Conservation (phyloP, 1,140 invertebrate species). For the Cyrtorhinus lividipennis region DNA sequence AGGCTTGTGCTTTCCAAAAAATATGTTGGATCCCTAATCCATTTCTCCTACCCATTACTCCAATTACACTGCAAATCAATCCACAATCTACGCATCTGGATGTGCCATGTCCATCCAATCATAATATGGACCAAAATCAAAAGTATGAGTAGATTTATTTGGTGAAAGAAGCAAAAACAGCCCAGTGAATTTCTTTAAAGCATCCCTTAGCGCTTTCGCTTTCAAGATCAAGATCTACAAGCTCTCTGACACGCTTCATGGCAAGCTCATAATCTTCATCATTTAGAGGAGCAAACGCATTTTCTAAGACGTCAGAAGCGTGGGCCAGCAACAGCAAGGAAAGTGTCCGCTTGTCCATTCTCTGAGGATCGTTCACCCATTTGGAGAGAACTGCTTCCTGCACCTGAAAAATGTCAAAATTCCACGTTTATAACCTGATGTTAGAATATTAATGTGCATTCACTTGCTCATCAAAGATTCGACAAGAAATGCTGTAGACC, state of each 20-base stretch:
- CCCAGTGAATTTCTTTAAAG: conserved; percentile 91
- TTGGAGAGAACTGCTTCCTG: conserved; percentile 92
- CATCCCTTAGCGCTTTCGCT: conserved; percentile 75
- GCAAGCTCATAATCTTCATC: conserved; percentile 98
- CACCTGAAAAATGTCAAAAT: conserved; percentile 61
- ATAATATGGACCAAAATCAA: too few relatives aligned
- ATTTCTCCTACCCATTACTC: too few relatives aligned
- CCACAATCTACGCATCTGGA: too few relatives aligned
- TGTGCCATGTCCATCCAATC: too few relatives aligned
- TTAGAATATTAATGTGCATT: too few relatives aligned
- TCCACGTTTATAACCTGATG: too few relatives aligned
- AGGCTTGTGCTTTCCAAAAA: too few relatives aligned
- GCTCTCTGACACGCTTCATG: conserved; percentile 86
- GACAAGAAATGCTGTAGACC: conserved; percentile 16
- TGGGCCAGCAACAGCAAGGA: conserved; percentile 90
- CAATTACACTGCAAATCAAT: too few relatives aligned
- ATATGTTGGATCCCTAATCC: too few relatives aligned
- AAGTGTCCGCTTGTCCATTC: conserved; percentile 89
- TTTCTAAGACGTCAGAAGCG: conserved; percentile 96
- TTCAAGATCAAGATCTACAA: conserved; percentile 94
- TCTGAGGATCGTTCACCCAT: conserved; percentile 95
- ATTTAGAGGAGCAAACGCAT: conserved; percentile 96
- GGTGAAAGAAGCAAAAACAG: conserved; percentile 93
- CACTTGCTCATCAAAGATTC: too few relatives aligned
- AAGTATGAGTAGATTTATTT: too few relatives aligned